These are phyloP conservation scores for Danaus chrysippus DNA, from an alignment of 2,888 invertebrate genomes.

Conservation along the genomic window DNA sequence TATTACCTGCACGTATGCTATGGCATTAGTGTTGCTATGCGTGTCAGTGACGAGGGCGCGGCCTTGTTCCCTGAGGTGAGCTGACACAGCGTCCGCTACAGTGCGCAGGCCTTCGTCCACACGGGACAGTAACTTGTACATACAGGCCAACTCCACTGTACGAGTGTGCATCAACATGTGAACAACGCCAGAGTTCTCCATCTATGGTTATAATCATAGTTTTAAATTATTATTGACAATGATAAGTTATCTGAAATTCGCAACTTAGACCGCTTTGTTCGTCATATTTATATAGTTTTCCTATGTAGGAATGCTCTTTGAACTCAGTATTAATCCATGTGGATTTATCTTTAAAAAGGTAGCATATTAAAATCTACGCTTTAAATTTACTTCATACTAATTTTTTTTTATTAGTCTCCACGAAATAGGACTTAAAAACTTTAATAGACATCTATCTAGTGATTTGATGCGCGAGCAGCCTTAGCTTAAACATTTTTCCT, in stretches of 20 bases:
- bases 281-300: no score
- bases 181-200: constrained; percentile 99
- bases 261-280: no score
- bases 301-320: no score
- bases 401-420: no score
- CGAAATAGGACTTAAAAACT: no score
- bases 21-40: constrained; percentile 93
- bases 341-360: neutral
- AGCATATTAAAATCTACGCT: neutral
- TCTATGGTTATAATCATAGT: constrained; percentile 70
- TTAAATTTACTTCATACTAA: no score
- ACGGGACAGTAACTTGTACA: constrained; percentile 97
- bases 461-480: no score
- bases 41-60: constrained; percentile 96
- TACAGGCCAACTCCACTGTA: constrained; percentile 97
- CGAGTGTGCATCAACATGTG: constrained; percentile 99
- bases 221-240: neutral
- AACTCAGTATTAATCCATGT: no score
- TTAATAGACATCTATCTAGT: no score
- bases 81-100: constrained; percentile 96
- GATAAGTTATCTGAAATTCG: no score
- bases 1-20: constrained; percentile 91
- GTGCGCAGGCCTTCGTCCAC: constrained; percentile 96
- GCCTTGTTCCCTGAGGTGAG: constrained; percentile 96
- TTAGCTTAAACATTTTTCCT: no score